Base-by-base conservation (phyloP, 2,113 vertebrate species). In the Tretioscincus oriximinensis region DNA sequence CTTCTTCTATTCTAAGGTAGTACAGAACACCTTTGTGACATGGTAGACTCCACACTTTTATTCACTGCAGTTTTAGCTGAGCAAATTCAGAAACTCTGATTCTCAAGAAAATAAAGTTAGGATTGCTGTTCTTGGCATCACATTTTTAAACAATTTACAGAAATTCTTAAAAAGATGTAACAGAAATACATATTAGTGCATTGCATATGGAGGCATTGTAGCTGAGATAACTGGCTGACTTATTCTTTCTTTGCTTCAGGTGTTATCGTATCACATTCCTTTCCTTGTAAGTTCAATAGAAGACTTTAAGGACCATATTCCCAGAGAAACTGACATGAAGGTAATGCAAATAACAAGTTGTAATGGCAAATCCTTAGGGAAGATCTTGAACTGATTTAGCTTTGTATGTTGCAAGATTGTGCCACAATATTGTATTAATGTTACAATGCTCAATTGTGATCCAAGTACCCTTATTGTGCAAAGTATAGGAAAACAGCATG, bases 261-360 rank as follows among this genome's bases (percentile, higher is more conserved):
- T 99, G 71, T 95, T 99, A 82, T 99, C 98, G 73, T 99, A 98
- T 91, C 98, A 99, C 90, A 99, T 99, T 96, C 98, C 98, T 84
- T 99, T 99, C 93, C 96, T 99, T 93, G 98, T 99, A 90, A 99
- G 98, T 92, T 99, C 98, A 31, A 98, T 99, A 60, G 98, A 99
- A 90, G 98, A 99, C 87, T 99, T 99, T 85, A 99, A 99, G 90
- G 98, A 99, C 92, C 98, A 99, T 96, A 99, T 99, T 96, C 98
- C 98, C 89, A 95, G 98, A 86, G 98, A 99, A 91, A 99, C 98
- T 0, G 98, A 99, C 93, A 99, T 99, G 98, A 99, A 99, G 98
- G 98, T 99, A 95, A 89, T 84, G 78, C 63, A 63, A 64, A 21
- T 73, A 80, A 63, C 41, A 70, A 26, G 72, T 22, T 64, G 26